Evolutionary conservation across 2,113 vertebrate species (phyloP), one percentile per base, ranked within the genome.

Genomic region (Carassius auratus): DNA sequence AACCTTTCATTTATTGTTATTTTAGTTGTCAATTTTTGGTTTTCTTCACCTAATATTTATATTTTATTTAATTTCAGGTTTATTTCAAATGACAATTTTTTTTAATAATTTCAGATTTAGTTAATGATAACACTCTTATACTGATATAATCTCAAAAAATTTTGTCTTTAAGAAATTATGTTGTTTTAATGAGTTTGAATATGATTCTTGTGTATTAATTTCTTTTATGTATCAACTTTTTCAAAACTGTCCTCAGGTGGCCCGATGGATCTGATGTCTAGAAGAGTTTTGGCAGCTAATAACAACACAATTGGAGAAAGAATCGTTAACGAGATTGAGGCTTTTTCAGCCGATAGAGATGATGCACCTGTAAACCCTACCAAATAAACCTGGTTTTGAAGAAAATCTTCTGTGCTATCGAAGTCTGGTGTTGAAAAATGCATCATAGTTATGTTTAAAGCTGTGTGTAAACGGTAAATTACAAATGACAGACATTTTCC

Each of bases 251-350:
- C 89, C 19, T 52, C 88, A 97, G 96, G 96, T 81, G 96, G 93
- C 42, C 93, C 94, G 0, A 91, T 96, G 89, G 98, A 99, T 91
- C 88, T 99, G 93, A 98, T 99, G 98, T 99, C 97, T 74, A 94
- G 97, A 87, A 94, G 97, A 91, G 92, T 98, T 82, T 91, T 99
- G 13, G 97, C 97, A 1, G 97, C 97, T 30, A 97, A 96, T 84
- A 97, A 87, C 89, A 91, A n/a, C 90, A 90, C 85, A 33, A 85
- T 99, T 0, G 97, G 93, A 8, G 92, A 96, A 85, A 93, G 92
- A 71, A 92, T 99, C 57, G 92, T 96, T 73, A 94, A 93, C 89
- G 95, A 96, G 88, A 94, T 99, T 42, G 91, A 96, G 15, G 55
- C 93, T 61, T 94, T 97, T 91, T 91, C 93, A 69, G 90, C 93